phyloP scores from a whole-genome alignment of 2,888 invertebrate genomes.

The Peribatodes rhomboidaria region DNA sequence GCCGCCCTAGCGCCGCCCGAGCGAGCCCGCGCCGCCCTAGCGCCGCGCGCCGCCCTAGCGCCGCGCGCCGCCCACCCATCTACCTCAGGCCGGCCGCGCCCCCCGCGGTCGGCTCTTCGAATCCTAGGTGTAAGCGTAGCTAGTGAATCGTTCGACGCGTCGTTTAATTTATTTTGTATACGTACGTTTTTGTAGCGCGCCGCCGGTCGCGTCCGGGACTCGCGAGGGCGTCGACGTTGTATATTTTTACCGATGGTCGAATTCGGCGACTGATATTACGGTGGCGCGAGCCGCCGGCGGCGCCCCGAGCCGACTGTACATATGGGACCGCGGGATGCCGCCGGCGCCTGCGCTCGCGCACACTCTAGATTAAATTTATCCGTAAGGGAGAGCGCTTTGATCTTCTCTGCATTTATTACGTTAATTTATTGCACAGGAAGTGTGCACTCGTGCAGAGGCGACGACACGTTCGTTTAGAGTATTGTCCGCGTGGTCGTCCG shows the following conservation, averaged over 20 bases:
- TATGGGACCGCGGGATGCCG: slow-evolving; percentile 36
- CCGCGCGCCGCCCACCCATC: slow-evolving; percentile 52
- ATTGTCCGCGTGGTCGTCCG: slow-evolving; percentile 54
- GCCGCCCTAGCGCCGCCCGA: slow-evolving; percentile 43
- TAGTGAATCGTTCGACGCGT: slow-evolving; percentile 71
- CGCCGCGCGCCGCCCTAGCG: slow-evolving; percentile 47
- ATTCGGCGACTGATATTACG: slow-evolving; percentile 47
- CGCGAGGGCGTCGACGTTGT: slow-evolving; percentile 46
- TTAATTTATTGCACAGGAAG: slow-evolving; percentile 60
- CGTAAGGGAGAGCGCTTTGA: slow-evolving; percentile 57
- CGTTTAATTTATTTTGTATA: slow-evolving; percentile 65
- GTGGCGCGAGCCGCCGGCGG: slow-evolving; percentile 32
- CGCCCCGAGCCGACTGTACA: slow-evolving; percentile 40
- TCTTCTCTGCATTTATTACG: slow-evolving; percentile 68
- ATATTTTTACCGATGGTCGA: slow-evolving; percentile 48
- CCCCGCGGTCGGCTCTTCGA: slow-evolving; percentile 73
- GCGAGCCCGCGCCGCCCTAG: slow-evolving; percentile 22
- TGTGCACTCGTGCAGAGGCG: slow-evolving; percentile 57
- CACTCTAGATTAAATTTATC: slow-evolving; percentile 57
- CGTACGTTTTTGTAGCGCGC: slow-evolving; percentile 47
- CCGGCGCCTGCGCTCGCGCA: slow-evolving; percentile 29
- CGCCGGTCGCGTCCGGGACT: slow-evolving; percentile 36
- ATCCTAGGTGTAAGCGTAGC: slow-evolving; percentile 79
- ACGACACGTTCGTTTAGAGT: slow-evolving; percentile 47
- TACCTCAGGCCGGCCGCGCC: slow-evolving; percentile 69